phyloP scores from a whole-genome alignment of 2,113 vertebrate genomes.

The Rutilus rutilus region DNA sequence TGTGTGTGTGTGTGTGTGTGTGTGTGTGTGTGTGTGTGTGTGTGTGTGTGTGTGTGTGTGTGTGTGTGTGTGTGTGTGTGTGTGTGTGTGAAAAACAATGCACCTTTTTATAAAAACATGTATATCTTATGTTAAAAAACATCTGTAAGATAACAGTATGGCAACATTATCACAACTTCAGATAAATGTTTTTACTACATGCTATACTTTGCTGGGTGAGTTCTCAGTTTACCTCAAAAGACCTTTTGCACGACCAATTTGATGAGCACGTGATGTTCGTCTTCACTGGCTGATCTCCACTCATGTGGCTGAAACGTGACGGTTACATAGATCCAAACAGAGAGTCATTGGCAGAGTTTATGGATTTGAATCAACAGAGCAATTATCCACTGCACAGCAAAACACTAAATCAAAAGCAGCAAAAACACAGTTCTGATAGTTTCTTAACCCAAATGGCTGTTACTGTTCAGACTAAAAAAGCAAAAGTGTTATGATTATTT shows the following conservation, averaged over 20 bases:
- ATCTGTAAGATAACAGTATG: background rate
- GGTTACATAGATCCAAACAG: background rate
- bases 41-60: too few relatives aligned
- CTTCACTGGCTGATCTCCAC: background rate
- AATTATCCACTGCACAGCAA: background rate
- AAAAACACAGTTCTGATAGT: background rate
- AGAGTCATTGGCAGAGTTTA: background rate
- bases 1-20: too few relatives aligned
- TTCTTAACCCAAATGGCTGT: background rate
- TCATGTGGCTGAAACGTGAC: constrained; percentile 7
- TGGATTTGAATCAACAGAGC: background rate
- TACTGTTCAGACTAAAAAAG: background rate
- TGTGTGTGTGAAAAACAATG: too few relatives aligned
- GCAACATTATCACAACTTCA: background rate
- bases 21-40: too few relatives aligned
- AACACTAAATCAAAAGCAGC: background rate
- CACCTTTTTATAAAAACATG: too few relatives aligned
- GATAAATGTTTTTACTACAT: background rate
- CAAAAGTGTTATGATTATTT: background rate
- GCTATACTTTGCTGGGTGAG: background rate
- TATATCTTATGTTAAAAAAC: background rate
- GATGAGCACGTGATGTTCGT: background rate
- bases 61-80: too few relatives aligned
- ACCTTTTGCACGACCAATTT: background rate
- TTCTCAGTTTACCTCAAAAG: background rate